Percentiles rank a stretch among this genome's conserved stretches.
Conservation (phyloP, 1,140 invertebrate species). For the Triops longicaudatus region DNA sequence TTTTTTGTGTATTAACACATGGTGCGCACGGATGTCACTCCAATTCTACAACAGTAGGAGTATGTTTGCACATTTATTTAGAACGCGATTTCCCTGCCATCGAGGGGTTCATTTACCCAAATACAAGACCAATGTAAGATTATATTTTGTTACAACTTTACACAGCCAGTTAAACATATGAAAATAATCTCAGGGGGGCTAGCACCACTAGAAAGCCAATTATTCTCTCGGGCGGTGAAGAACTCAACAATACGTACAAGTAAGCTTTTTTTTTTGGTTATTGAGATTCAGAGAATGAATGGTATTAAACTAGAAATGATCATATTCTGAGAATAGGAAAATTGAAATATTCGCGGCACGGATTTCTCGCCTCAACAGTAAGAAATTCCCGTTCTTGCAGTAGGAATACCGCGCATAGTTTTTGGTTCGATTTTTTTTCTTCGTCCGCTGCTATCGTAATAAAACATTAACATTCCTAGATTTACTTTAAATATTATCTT, state of each 20-base stretch:
- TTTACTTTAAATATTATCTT: too few relatives aligned
- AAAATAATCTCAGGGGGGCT: background rate
- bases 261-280: conserved; percentile 20
- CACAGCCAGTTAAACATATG: background rate
- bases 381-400: too few relatives aligned
- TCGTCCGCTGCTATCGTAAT: too few relatives aligned
- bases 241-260: conserved; percentile 24
- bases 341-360: too few relatives aligned
- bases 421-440: too few relatives aligned
- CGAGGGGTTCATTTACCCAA: conserved; percentile 32
- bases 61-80: conserved; percentile 34
- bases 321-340: too few relatives aligned
- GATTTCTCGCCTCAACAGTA: too few relatives aligned
- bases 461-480: too few relatives aligned
- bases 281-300: too few relatives aligned
- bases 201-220: background rate
- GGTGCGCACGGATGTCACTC: conserved; percentile 27
- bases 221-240: conserved; percentile 20
- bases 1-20: background rate
- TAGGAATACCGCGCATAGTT: too few relatives aligned
- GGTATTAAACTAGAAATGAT: too few relatives aligned
- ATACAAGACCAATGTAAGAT: conserved; percentile 15
- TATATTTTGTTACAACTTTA: background rate
- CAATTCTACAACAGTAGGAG: conserved; percentile 31
- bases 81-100: conserved; percentile 33